Evolutionary conservation across 1,140 invertebrate genomes (phyloP), one percentile per base, ranked within the genome.

Genomic region (Melipona quadrifasciata): DNA sequence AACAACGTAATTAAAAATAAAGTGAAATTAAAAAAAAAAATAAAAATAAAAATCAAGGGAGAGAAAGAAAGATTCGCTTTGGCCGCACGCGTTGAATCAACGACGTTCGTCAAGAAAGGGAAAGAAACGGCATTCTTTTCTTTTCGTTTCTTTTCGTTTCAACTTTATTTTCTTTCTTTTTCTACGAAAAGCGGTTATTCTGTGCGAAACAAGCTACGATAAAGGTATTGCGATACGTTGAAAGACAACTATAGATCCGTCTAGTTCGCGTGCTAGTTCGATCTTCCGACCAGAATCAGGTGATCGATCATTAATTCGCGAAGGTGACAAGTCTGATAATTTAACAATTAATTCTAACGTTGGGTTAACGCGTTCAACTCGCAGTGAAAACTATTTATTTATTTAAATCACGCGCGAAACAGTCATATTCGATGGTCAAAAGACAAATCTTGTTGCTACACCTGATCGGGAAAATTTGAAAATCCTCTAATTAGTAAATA

Each of bases 131-230:
- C 21, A 19, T 12, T 57, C 24, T 65, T 70, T 24, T 65, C 6
- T 19, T 16, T 58, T 5, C 53, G 5, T 58, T n/a, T 75, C 39
- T 57, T 55, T 39, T 75, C 1, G 39, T 68, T 47, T 8, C 39
- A 6, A 5, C 6, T 39, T 39, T 39, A 39, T 39, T 57, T 39
- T 75, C 1, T 53, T 68, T 47, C 16, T 79, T 53, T 64, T 27
- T 80, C 14, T 47, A 14, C 34, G 53, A 55, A 1, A 78, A 83
- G 81, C 74, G 68, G 80, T 82, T 82, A 78, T 34, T 70, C 78
- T 51, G 39, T 39, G 65, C 74, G 72, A 27, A 78, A 77, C 64
- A 68, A 57, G 39, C 81, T 75, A 82, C 31, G 34, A 27, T 67
- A 31, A 65, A 12, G 24, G 31, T 39, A 58, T 55, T 34, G 21